Evolutionary conservation across 2,888 invertebrate species (phyloP), one percentile per base, ranked within the genome.

Genomic region (Axea sp.): DNA sequence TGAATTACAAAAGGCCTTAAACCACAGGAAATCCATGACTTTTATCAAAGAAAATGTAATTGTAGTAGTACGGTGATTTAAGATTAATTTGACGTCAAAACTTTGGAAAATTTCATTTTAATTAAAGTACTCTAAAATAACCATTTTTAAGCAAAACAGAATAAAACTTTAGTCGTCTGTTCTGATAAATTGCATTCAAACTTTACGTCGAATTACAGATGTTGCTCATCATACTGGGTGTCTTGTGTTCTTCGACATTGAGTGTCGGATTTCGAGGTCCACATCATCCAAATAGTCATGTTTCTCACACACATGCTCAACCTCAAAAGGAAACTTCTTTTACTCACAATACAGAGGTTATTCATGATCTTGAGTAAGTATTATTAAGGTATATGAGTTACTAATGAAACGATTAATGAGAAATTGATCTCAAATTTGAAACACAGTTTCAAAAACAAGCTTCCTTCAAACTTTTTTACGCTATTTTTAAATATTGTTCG

Each of bases 301-400:
- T 84, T 84, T 88, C 87, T 0, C 88, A 89, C 76, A 90, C 90
- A 77, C 88, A 93, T 84, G 92, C 93, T 83, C 89, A 89, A 76
- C 93, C 93, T 0, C 82, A 84, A 15, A 81, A 82, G n/a, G 82
- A 88, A 9, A 89, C 91, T 3, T 92, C 93, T 68, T 86, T 94
- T 35, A 94, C 92, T 0, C 91, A 92, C 47, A 94, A 95, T 82
- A 88, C 90, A 5, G 89, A 94, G 80, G 88, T 96, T 11, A 89
- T 95, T 53, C 94, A 94, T 76, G 95, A 95, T 84, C 90, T 91
- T 30, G 91, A 92, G 95, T 95, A 87, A 51, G 78, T 76, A 57
- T 30, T 15, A n/a, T n/a, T 7, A 39, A 19, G 2, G 1, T 35
- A 7, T n/a, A 35, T 35, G 19, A 8, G n/a, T 39, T 6, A 19